A percentile compares a stretch with the other conserved stretches of the same genome.
These are phyloP conservation scores for Atta colombica DNA, from an alignment of 1,140 invertebrate genomes.

Conservation along the genomic window DNA sequence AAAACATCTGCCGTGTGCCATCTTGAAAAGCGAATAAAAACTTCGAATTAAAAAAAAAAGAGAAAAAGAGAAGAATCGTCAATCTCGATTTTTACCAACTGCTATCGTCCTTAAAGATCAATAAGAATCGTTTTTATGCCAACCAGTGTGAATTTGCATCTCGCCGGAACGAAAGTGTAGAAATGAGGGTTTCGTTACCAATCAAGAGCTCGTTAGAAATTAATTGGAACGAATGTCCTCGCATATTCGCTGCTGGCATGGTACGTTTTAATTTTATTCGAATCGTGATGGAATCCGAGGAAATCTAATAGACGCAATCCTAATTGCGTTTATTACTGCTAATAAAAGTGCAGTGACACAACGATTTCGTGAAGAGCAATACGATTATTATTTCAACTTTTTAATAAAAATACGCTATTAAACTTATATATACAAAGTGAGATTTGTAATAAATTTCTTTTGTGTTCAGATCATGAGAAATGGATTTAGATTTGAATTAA, in stretches of 20 bases:
- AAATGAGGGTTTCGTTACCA: conserved; percentile 39
- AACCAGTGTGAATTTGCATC: conserved; percentile 38
- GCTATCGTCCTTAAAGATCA: conserved; percentile 46
- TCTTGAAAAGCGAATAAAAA: not conserved
- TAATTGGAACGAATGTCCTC: conserved; percentile 68
- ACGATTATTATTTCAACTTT: not conserved
- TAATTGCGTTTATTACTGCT: conserved; percentile 63
- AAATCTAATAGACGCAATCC: conserved; percentile 55
- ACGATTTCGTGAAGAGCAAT: conserved; percentile 19
- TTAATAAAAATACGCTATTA: conserved; percentile 2
- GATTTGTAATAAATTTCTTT: not conserved
- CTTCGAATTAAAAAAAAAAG: conserved; percentile 18
- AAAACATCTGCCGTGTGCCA: not conserved
- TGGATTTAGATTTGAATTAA: conserved; percentile 18
- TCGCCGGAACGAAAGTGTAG: conserved; percentile 14
- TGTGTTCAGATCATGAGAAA: not conserved
- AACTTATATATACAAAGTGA: not conserved
- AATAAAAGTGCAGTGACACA: conserved; percentile 60
- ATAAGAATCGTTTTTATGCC: conserved; percentile 43
- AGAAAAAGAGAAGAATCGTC: not conserved
- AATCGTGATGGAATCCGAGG: conserved; percentile 56
- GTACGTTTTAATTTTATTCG: conserved; percentile 68
- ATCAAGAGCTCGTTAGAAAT: conserved; percentile 72
- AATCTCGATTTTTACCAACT: conserved; percentile 30
- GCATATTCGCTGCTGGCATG: conserved; percentile 31